These are phyloP conservation scores for Proteles cristata DNA, from an alignment of 2,113 vertebrate species.

Conservation along the genomic window DNA sequence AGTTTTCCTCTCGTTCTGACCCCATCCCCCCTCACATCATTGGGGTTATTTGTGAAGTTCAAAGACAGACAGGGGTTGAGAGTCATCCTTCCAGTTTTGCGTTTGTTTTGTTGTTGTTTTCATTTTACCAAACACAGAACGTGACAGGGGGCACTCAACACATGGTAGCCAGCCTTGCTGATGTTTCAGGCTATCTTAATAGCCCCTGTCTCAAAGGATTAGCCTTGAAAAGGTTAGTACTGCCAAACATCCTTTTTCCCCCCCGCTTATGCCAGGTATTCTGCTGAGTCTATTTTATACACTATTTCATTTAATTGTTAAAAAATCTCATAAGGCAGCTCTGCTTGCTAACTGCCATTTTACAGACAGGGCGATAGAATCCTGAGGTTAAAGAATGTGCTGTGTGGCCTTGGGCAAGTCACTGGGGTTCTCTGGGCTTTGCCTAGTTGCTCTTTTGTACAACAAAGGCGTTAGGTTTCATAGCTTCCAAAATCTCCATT, in stretches of 20 bases:
- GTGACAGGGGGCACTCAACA: neutral
- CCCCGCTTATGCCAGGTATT: neutral
- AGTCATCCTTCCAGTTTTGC: neutral
- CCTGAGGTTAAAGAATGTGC: neutral
- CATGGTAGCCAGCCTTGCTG: neutral
- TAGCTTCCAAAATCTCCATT: neutral
- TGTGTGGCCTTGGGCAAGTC: neutral
- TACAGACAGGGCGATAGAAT: neutral
- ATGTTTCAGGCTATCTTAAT: neutral
- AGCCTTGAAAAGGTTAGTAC: neutral
- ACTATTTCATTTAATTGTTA: neutral
- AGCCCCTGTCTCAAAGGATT: neutral
- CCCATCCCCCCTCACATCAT: neutral
- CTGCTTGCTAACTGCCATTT: neutral
- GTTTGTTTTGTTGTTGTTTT: neutral
- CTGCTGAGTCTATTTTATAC: neutral
- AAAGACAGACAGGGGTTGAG: neutral
- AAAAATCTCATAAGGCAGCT: neutral
- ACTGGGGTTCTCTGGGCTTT: neutral
- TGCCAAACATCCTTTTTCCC: neutral
- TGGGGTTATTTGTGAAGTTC: constrained; percentile 44
- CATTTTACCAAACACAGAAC: neutral
- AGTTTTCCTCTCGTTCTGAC: too few species aligned
- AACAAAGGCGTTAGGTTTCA: neutral
- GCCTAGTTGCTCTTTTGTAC: neutral